Base-by-base conservation (phyloP, 2,888 invertebrate genomes). In the Oligia strigilis region DNA sequence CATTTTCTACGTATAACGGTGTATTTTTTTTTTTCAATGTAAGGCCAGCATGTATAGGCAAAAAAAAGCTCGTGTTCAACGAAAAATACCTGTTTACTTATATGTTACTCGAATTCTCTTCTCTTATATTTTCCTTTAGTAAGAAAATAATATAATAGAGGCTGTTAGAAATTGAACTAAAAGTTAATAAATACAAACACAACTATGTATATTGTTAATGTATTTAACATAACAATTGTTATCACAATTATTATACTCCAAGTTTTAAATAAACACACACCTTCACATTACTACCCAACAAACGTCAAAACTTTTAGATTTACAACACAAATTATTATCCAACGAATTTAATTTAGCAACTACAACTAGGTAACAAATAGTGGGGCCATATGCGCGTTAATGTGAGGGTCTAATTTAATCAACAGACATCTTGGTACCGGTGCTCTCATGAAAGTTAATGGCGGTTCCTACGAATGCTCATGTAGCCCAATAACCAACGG, bases 391-490 rank as follows among this genome's bases (percentile, higher is more conserved):
- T 81, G 83, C 70, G 71, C 75, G 73, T 75, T 75, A 85, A 88
- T 78, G 81, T 52, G 77, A 82, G 82, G 89, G 83, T 83, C 89
- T 89, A 89, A 90, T 90, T 90, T 89, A 90, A 90, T 90, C 89
- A 89, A 77, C 87, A 87, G 82, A 81, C 88, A 86, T 85, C 89
- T 88, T 85, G 81, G 82, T 82, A 81, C 85, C 75, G 81, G 81
- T 58, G 72, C 87, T 77, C 77, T 89, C 92, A 92, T 92, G 93
- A 90, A 93, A 92, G 92, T 93, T 93, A 93, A 93, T 92, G 91
- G 84, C 87, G 90, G 89, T 82, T 88, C 87, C 86, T 88, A 89
- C 90, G 89, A 92, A 92, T 90, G 91, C 91, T 88, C 92, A 90
- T 91, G 91, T 91, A 90, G 89, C 83, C 87, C 92, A 91, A 92